Base-by-base conservation (phyloP, 1,140 invertebrate genomes). In the Thrips palmi region DNA sequence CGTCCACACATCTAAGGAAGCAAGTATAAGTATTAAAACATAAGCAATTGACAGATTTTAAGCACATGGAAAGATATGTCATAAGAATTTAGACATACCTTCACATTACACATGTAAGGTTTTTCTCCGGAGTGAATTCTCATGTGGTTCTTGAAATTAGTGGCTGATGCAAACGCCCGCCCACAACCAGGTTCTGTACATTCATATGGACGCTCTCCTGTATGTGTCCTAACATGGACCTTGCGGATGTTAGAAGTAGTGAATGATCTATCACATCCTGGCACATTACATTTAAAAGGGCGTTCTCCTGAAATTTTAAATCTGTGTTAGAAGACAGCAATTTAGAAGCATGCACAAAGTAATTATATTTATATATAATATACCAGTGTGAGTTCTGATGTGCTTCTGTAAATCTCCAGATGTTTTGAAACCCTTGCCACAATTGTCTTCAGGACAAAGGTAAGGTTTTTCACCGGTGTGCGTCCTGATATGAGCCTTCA, bases 211-310 rank as follows among this genome's bases (percentile, higher is more conserved):
- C 68, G 64, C 52, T 77, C 72, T 20, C 74, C 63, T 30, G 62
- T 76, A 56, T 69, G 66, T 4, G 63, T 66, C 25, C 66, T 52
- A 8, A 67, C 53, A 40, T 68, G 66, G 40, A 76, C 71, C 57
- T 77, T 77, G 20, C 73, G 58, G 25, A 76, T 77, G 48, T 78
- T 77, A n/a, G 72, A 75, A 4, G 74, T 77, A 1, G 74, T 77
- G 47, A 79, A 80, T 2, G 71, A 69, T 45, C 71, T 59, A 17
- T 65, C 65, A 54, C 75, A 80, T 17, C 68, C 70, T 33, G 65
- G 63, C 31, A 65, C 56, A 1, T 65, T 65, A 57, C 76, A 79
- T 40, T 65, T 57, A 47, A 77, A 77, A 8, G 75, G 75, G 34
- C 71, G 58, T 51, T 78, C 74, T 1, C 65, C 64, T 66, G 37